These are phyloP conservation scores for Sylvicapra grimmia DNA, from an alignment of 2,113 vertebrate genomes.

Conservation along the genomic window DNA sequence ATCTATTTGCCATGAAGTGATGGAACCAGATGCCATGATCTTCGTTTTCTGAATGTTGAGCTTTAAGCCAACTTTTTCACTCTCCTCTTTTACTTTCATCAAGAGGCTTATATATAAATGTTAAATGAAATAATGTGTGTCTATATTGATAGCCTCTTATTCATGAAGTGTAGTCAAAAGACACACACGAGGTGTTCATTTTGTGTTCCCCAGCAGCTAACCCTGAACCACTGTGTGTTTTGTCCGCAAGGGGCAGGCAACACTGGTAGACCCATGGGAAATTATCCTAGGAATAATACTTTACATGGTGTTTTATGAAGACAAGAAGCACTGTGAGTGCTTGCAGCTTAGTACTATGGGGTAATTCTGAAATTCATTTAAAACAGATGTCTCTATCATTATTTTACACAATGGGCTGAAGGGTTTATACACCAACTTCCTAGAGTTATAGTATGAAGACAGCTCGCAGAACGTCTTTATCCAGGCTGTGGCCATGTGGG, in stretches of 20 bases:
- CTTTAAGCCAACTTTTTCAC: too few species aligned
- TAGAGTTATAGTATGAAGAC: too few species aligned
- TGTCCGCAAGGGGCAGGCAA: fast-evolving
- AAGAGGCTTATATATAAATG: too few species aligned
- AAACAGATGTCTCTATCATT: neutral
- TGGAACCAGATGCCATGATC: too few species aligned
- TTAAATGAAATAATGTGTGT: neutral
- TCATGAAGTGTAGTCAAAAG: neutral
- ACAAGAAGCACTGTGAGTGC: fast-evolving
- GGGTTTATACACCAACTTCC: neutral
- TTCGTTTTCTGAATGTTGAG: too few species aligned
- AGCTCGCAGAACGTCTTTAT: fast-evolving
- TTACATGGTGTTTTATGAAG: neutral
- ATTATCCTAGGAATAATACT: fast-evolving
- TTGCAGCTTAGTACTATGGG: neutral
- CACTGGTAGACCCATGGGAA: fast-evolving
- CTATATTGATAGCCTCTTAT: neutral
- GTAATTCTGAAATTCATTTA: neutral
- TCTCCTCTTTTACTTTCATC: too few species aligned
- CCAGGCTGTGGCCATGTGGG: fast-evolving
- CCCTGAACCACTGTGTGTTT: fast-evolving
- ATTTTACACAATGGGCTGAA: neutral
- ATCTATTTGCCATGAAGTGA: too few species aligned
- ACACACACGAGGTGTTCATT: fast-evolving
- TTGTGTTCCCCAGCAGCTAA: fast-evolving